Percentiles rank a stretch among this genome's conserved stretches.
Conservation (phyloP, 2,888 invertebrate species). For the Campoplex capitator region DNA sequence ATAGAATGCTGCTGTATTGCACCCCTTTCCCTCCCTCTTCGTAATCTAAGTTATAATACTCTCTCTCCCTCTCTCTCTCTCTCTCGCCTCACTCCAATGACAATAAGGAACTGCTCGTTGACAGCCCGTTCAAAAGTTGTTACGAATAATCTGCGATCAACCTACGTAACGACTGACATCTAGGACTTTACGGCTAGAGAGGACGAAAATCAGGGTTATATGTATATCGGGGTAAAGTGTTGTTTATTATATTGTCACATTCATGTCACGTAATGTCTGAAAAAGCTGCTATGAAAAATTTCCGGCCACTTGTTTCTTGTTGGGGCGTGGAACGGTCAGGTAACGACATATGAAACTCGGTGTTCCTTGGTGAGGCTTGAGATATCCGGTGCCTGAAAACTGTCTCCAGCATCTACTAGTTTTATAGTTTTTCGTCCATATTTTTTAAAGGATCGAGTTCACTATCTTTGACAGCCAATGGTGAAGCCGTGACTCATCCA, state of each 20-base stretch:
- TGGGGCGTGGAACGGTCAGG: background rate
- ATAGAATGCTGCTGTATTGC: slow-evolving; percentile 54
- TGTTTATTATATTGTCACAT: slow-evolving; percentile 35
- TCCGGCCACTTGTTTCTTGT: slow-evolving; percentile 1
- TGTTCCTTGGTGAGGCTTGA: background rate
- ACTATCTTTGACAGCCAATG: background rate
- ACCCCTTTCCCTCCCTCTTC: slow-evolving; percentile 25
- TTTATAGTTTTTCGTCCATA: background rate
- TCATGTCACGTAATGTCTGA: slow-evolving; percentile 11
- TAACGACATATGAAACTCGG: background rate
- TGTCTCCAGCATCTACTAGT: background rate
- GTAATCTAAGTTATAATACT: slow-evolving; percentile 32
- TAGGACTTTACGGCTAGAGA: slow-evolving; percentile 14
- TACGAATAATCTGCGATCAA: slow-evolving; percentile 54
- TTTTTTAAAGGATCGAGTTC: background rate
- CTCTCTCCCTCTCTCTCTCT: slow-evolving; percentile 33
- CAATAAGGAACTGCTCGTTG: slow-evolving; percentile 66
- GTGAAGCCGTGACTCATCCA: slow-evolving; percentile 6
- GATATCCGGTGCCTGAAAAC: background rate
- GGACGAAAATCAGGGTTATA: slow-evolving; percentile 24
- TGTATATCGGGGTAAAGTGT: slow-evolving; percentile 21
- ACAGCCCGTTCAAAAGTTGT: slow-evolving; percentile 56
- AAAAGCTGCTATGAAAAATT: background rate
- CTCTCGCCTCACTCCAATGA: slow-evolving; percentile 40
- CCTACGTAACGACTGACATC: slow-evolving; percentile 49